Conservation (phyloP, 2,888 invertebrate genomes). For the Drosophila birchii region DNA sequence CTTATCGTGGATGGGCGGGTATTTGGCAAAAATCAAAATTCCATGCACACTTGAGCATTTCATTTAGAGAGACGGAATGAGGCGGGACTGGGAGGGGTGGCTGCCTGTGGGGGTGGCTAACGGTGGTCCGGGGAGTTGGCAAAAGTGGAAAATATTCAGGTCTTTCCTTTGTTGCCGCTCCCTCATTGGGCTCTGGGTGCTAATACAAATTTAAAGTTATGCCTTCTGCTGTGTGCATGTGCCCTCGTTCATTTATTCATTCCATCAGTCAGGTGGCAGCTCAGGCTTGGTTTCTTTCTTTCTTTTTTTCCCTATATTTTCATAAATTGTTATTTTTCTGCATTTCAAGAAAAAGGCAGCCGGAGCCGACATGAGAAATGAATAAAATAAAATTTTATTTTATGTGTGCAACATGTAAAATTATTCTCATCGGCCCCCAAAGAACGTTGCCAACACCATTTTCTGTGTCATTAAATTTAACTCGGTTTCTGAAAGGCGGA, state of each 20-base stretch:
- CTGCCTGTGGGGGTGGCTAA: background rate
- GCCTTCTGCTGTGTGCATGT: conserved; percentile 47
- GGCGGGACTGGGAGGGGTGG: background rate
- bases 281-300: conserved; percentile 20
- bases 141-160: conserved; percentile 69
- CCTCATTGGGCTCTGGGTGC: conserved; percentile 77
- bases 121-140: conserved; percentile 59
- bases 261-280: conserved; percentile 63
- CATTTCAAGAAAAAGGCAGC: conserved; percentile 51
- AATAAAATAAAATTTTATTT: conserved; percentile 84
- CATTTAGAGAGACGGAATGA: conserved; percentile 78
- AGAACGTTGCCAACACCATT: conserved; percentile 29
- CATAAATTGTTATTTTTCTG: conserved; percentile 66
- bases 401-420: conserved; percentile 82
- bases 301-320: conserved; percentile 36
- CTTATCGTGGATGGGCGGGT: conserved; percentile 9
- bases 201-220: conserved; percentile 82
- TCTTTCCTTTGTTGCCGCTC: conserved; percentile 49
- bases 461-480: conserved; percentile 69
- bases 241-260: conserved; percentile 73
- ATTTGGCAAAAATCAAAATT: conserved; percentile 81
- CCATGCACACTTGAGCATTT: conserved; percentile 83
- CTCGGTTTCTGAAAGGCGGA: conserved; percentile 28
- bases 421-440: conserved; percentile 59
- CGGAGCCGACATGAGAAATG: conserved; percentile 73